These are phyloP conservation scores for Amniataba percoides DNA, from an alignment of 2,797 vertebrate species.

Conservation along the genomic window DNA sequence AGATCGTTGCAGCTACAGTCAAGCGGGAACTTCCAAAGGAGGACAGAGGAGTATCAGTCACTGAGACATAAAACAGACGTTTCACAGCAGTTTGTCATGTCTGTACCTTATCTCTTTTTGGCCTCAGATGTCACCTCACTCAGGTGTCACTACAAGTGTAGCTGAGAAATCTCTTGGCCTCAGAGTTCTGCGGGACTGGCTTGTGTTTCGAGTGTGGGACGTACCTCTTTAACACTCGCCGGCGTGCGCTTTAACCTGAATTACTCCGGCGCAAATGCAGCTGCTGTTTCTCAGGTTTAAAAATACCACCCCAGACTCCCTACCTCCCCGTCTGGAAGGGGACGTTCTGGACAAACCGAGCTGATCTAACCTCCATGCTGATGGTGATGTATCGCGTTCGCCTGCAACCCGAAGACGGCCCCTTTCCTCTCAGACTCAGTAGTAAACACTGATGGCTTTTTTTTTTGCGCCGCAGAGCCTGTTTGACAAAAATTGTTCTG, in stretches of 20 bases:
- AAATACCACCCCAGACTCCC: slow-evolving; percentile 53
- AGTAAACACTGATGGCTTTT: slow-evolving; percentile 28
- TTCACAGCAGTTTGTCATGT: slow-evolving; percentile 23
- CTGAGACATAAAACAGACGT: slow-evolving; percentile 18
- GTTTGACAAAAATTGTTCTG: neutral
- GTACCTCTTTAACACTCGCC: slow-evolving; percentile 59
- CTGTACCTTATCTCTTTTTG: slow-evolving; percentile 10
- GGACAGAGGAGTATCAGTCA: slow-evolving; percentile 30
- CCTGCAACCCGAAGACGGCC: slow-evolving; percentile 36
- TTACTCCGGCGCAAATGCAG: slow-evolving; percentile 65
- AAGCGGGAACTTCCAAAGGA: slow-evolving; percentile 32
- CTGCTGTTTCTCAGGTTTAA: slow-evolving; percentile 66
- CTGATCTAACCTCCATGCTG: slow-evolving; percentile 46
- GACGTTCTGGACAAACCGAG: slow-evolving; percentile 43
- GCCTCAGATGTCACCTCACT: slow-evolving; percentile 2
- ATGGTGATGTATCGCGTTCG: slow-evolving; percentile 53
- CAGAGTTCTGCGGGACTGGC: slow-evolving; percentile 20
- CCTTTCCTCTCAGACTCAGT: slow-evolving; percentile 9
- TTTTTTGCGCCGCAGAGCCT: neutral
- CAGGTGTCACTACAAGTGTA: neutral
- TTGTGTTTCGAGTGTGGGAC: slow-evolving; percentile 51
- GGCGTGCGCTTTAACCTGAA: slow-evolving; percentile 72
- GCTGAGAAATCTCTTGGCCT: slow-evolving; percentile 7
- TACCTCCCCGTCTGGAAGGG: slow-evolving; percentile 40
- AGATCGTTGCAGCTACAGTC: slow-evolving; percentile 24